These are phyloP conservation scores for Scophthalmus maximus DNA, from an alignment of 2,113 vertebrate species.

Conservation along the genomic window DNA sequence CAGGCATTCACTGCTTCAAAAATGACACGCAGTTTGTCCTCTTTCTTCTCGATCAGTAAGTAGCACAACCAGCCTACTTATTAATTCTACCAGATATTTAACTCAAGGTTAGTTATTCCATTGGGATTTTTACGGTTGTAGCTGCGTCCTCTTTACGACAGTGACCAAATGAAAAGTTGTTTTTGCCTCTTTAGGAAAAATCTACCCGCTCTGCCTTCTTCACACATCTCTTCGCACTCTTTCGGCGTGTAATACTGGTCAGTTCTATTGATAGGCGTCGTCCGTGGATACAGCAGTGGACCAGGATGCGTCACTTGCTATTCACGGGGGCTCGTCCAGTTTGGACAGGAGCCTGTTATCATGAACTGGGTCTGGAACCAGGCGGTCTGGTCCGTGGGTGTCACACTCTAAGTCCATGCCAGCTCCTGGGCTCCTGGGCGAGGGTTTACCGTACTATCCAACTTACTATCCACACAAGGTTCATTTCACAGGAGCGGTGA, in stretches of 20 bases:
- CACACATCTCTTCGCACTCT: conserved; percentile 7
- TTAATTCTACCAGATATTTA: too few relatives aligned
- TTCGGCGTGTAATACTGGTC: conserved; percentile 30
- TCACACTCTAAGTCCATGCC: conserved; percentile 40
- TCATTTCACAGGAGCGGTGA: conserved; percentile 56
- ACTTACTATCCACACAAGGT: conserved; percentile 42
- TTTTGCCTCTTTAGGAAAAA: too few relatives aligned
- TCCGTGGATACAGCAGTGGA: conserved; percentile 35
- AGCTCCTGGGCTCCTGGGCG: conserved; percentile 26
- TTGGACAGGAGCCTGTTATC: conserved; percentile 57
- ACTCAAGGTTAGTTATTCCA: too few relatives aligned
- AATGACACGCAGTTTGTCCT: too few relatives aligned
- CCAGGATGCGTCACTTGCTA: conserved; percentile 49
- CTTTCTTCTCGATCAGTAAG: too few relatives aligned
- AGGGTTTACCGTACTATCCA: conserved; percentile 27
- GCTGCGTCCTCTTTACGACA: too few relatives aligned
- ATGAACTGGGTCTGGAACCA: conserved; percentile 46
- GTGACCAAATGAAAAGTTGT: too few relatives aligned
- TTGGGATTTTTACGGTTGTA: too few relatives aligned
- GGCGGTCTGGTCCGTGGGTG: conserved; percentile 68
- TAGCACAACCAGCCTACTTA: too few relatives aligned
- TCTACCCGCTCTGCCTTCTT: neutral
- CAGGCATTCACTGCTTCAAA: too few relatives aligned
- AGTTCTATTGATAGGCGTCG: conserved; percentile 46
- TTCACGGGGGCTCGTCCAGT: conserved; percentile 47